Evolutionary conservation across 2,113 vertebrate species (phyloP).

Genomic region (Gopherus evgoodei): DNA sequence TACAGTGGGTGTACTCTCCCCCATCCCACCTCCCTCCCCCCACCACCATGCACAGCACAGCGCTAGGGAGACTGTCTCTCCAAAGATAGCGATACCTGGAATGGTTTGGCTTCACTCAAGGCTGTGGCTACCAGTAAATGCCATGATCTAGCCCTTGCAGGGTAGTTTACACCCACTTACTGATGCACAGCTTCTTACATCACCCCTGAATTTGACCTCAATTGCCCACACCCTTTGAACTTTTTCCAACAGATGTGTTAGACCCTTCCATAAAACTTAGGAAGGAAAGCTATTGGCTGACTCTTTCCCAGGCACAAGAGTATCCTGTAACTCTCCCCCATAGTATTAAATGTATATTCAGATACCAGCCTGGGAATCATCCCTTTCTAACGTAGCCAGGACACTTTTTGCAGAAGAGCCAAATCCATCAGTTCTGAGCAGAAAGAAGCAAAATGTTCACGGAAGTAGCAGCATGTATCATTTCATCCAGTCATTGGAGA

Average conservation of each 20-base stretch:
- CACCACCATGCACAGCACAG: too few relatives aligned
- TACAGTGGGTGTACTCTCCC: too few relatives aligned
- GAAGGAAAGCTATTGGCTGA: background rate
- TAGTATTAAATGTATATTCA: background rate
- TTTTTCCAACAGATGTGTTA: background rate
- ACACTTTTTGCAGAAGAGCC: background rate
- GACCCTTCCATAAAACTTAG: fast-evolving
- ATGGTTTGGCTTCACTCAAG: background rate
- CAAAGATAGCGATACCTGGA: background rate
- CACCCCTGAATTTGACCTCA: background rate
- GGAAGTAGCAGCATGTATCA: background rate
- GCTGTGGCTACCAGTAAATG: background rate
- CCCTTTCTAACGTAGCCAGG: background rate
- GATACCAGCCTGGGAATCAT: conserved; percentile 33
- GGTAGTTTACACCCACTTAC: background rate
- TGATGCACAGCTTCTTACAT: background rate
- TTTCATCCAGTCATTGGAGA: background rate
- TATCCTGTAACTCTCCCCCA: background rate
- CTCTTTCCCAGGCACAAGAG: background rate
- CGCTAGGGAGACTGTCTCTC: background rate
- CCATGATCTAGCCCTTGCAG: background rate
- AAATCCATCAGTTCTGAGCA: background rate
- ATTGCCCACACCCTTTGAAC: background rate
- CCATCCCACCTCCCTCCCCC: too few relatives aligned
- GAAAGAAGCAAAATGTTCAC: background rate